Evolutionary conservation across 1,140 invertebrate species (phyloP), one percentile per base, ranked within the genome.

Genomic region (Drosophila sp.): DNA sequence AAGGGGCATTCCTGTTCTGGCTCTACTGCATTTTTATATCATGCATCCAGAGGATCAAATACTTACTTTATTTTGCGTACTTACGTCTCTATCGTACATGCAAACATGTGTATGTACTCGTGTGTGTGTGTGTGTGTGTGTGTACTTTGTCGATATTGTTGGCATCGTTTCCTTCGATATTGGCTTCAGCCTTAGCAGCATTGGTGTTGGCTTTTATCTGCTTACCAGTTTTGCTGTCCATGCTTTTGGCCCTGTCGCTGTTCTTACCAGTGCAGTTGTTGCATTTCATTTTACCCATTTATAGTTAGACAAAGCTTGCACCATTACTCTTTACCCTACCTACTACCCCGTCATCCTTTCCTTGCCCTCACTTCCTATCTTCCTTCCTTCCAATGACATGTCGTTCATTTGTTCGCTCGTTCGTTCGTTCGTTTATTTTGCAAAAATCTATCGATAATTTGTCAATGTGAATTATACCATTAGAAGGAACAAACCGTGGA

Each of bases 391-490:
- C 62, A 6, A 3, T 32, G 32, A 58, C 63, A 72, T 72, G 61
- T 66, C 35, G 35, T 38, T 38, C 10, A 35, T 35, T 35, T 35
- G 33, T 35, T 2, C 35, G 41, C 3, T 62, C 32, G 47, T 25
- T 41, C 74, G 55, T 66, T 56, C 54, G 50, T 66, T 60, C 63
- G 70, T 75, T 11, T 27, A 61, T 61, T 61, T 61, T 69, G 72
- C 70, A 60, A 55, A 70, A 81, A 73, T 76, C 68, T 73, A 80
- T 80, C 73, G 78, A 80, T 80, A 81, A 80, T 81, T 81, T 80
- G 78, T 81, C 78, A 76, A 60, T 69, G 65, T 81, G 60, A 76
- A 69, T 76, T 72, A 80, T 76, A 76, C 35, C 41, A 68, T 66
- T 44, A 47, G 47, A 32, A 17, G 11, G 11, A 50, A 50, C 23